Evolutionary conservation across 2,113 vertebrate genomes (phyloP).

Genomic region (Labeo rohita): DNA sequence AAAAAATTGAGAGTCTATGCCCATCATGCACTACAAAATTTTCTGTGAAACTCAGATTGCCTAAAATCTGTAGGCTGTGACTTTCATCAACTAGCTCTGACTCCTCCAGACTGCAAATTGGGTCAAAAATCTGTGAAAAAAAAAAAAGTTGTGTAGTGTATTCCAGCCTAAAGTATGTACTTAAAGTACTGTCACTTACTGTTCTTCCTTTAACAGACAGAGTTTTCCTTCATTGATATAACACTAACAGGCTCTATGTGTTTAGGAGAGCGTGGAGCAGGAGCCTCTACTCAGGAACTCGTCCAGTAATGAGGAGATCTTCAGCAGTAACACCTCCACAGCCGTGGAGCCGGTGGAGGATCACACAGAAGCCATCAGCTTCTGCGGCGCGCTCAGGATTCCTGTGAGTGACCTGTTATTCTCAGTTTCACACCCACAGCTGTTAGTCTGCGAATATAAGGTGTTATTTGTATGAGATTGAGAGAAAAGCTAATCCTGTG

Average conservation of each 20-base stretch:
- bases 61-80: too few relatives aligned
- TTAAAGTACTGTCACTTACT: neutral
- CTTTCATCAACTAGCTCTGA: neutral
- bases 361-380: conserved; percentile 86
- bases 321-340: conserved; percentile 47
- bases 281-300: conserved; percentile 69
- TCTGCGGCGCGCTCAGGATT: conserved; percentile 86
- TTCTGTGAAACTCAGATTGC: too few relatives aligned
- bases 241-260: neutral
- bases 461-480: neutral
- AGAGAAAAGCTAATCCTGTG: neutral
- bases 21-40: neutral
- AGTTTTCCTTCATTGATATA: neutral
- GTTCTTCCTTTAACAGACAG: neutral
- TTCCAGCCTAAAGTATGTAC: neutral
- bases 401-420: conserved; percentile 81
- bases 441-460: neutral
- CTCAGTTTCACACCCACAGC: neutral
- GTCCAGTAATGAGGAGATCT: conserved; percentile 64
- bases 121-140: neutral
- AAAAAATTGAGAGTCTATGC: neutral
- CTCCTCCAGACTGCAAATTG: neutral
- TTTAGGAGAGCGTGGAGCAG: conserved; percentile 64
- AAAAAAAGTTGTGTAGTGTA: neutral
- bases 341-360: conserved; percentile 58